Evolutionary conservation across 37 sponge, comb jelly and placozoan genomes (phyloP), one percentile per base, ranked within the genome.

Genomic region (Ianthella basta): DNA sequence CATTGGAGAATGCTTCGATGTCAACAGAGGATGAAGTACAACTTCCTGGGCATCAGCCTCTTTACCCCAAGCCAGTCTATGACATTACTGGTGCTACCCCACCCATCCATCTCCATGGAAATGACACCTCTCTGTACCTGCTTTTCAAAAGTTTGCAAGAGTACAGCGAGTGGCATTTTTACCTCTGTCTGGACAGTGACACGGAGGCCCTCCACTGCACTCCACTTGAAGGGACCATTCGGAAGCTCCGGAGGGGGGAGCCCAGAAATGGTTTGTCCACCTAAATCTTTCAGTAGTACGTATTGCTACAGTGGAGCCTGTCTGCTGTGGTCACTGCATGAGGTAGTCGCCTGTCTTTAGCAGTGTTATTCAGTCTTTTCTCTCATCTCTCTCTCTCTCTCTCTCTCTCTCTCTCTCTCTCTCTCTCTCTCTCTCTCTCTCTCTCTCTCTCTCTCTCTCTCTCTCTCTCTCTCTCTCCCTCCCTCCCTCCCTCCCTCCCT

Each of bases 341-440:
- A n/a, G n/a, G n/a, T n/a, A n/a, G n/a, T n/a, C n/a, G n/a, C 18
- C 59, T 56, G 16, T 56, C 59, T 56, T 18, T 56, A 15, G 15
- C 59, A 19, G 16, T 56, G 16, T 56, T 18, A 19, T 18, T 56
- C 59, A 19, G 16, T 56, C 59, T 56, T 18, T 56, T 18, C 18
- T 18, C 18, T 18, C 18, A 15, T 56, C 59, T 56, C 59, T 56
- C 59, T 56, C 59, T 56, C 59, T 56, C 59, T 56, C 59, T 56
- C 59, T 56, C 59, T 56, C 59, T 56, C 59, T 56, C 59, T 56
- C 59, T 56, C 59, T 56, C 59, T 56, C 59, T 56, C 59, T 56
- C 59, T 56, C 59, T 56, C 59, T 56, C 59, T 56, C 59, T 56
- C 59, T 56, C 59, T 56, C 59, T 56, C 59, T 56, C 59, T 56